These are phyloP conservation scores for Platyscapa corneri DNA, from an alignment of 1,140 invertebrate genomes.

Conservation along the genomic window DNA sequence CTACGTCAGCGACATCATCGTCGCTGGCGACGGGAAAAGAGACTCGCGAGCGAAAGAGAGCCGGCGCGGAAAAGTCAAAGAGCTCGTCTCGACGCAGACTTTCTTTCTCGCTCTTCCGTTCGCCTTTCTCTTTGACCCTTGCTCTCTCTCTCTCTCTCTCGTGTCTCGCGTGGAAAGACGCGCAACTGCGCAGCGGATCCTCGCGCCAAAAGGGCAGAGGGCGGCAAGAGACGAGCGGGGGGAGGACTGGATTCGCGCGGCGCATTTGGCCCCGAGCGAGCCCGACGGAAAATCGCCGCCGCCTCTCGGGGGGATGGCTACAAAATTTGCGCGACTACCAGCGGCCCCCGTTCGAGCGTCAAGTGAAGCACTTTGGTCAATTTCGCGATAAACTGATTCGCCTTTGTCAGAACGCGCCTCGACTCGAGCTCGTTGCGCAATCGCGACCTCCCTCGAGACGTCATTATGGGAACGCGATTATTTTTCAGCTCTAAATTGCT, in stretches of 20 bases:
- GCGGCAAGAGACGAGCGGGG: no score
- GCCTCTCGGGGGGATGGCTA: not conserved
- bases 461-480: not conserved
- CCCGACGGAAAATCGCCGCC: not conserved
- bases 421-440: not conserved
- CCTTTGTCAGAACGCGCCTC: constrained; percentile 43
- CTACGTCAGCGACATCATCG: not conserved
- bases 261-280: not conserved
- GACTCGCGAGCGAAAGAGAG: not conserved
- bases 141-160: no score
- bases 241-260: no score
- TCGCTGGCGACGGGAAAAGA: not conserved
- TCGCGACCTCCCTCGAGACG: not conserved
- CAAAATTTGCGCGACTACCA: constrained; percentile 34
- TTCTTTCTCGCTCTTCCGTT: no score
- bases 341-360: not conserved
- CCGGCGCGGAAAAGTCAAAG: no score
- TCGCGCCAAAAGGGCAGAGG: not conserved
- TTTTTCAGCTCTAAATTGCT: no score
- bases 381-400: not conserved
- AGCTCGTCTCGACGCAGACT: no score
- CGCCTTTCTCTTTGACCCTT: no score
- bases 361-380: constrained; percentile 7
- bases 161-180: no score
- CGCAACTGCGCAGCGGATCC: no score